phyloP scores from a whole-genome alignment of 2,797 vertebrate species.

The Octomys mimax region DNA sequence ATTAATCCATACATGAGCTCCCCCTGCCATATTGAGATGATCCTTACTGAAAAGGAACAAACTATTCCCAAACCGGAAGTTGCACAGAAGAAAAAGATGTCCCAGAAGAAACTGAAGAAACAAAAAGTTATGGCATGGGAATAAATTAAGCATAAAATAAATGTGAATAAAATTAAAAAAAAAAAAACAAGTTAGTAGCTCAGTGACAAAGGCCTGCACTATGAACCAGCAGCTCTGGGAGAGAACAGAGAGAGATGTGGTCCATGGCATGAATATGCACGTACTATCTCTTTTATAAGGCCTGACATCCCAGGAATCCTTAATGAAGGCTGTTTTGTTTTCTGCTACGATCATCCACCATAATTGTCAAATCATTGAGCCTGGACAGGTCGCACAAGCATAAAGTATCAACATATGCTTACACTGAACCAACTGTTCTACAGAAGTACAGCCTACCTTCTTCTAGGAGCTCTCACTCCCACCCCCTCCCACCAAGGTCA shows the following conservation, averaged over 20 bases:
- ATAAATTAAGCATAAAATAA: no score
- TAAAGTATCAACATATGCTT: not conserved
- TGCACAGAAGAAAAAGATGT: no score
- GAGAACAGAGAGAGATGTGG: no score
- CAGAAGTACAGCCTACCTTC: not conserved
- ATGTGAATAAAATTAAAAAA: no score
- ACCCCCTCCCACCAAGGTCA: not conserved
- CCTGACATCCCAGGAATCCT: not conserved
- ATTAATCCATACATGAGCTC: no score
- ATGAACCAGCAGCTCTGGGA: not conserved
- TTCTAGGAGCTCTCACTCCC: not conserved
- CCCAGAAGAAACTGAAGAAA: no score
- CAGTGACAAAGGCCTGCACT: not conserved
- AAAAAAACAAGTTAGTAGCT: not conserved
- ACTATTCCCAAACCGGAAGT: no score
- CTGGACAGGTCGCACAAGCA: not conserved
- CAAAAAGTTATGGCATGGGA: no score
- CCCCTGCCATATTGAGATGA: no score
- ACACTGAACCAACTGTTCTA: not conserved
- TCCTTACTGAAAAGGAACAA: no score
- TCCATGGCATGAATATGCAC: rapidly evolving
- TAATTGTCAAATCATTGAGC: not conserved
- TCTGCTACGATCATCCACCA: not conserved
- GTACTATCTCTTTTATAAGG: rapidly evolving
- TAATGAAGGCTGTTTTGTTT: not conserved